A percentile compares a stretch with the other conserved stretches of the same genome.
Conservation (phyloP, 1,140 invertebrate species). For the Asobara japonica region DNA sequence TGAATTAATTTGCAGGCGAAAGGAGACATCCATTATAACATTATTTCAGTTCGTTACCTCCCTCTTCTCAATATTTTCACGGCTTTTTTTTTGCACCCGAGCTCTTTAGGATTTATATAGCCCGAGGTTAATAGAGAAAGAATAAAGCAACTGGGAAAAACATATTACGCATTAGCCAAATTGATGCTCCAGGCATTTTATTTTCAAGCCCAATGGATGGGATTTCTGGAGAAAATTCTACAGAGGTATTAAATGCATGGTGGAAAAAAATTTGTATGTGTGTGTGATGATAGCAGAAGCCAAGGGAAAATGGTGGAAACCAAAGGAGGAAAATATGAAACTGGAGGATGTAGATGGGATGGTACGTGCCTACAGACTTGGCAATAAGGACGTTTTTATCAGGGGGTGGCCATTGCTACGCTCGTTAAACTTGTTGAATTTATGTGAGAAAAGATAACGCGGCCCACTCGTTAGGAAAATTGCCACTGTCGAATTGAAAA, state of each 20-base stretch:
- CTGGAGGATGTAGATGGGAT: constrained; percentile 2
- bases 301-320: background rate
- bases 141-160: constrained; percentile 8
- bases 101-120: background rate
- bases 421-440: constrained; percentile 33
- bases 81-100: background rate
- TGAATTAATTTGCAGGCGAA: background rate
- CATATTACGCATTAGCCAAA: constrained; percentile 19
- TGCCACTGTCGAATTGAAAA: constrained; percentile 24
- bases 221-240: background rate
- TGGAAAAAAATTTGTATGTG: background rate
- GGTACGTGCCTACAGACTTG: constrained; percentile 23
- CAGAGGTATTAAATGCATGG: background rate
- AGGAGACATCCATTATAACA: background rate
- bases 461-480: constrained; percentile 18
- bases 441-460: constrained; percentile 21
- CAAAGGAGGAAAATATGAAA: constrained; percentile 19
- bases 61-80: background rate
- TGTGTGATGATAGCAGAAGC: background rate
- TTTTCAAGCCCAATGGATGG: background rate
- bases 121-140: background rate
- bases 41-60: background rate
- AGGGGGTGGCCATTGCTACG: constrained; percentile 18
- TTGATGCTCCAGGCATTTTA: background rate
- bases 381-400: constrained; percentile 32